Evolutionary conservation across 2,888 invertebrate genomes (phyloP), one percentile per base, ranked within the genome.

Genomic region (Hermodice carunculata): DNA sequence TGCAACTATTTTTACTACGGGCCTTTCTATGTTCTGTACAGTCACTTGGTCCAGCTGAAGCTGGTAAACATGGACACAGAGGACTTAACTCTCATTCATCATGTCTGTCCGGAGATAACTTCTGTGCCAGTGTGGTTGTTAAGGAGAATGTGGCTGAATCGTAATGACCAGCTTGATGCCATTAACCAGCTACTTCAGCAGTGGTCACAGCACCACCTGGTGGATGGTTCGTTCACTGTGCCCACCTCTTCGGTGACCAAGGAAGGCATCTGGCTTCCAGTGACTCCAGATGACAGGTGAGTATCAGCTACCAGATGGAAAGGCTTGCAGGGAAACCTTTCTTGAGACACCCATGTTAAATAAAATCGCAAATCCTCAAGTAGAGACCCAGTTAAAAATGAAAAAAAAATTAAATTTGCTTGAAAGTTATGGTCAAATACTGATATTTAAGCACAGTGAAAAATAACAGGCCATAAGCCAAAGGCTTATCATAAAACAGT

Each of bases 1-100:
- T 84, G 84, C 62, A 81, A 81, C 52, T 76, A 75, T 28, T 81
- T 77, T 52, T 78, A 69, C 61, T 66, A 78, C 3, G 84, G 84
- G 5, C 84, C 83, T 3, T 75, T 82, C 67, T 76, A 80, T 61
- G 74, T 81, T 46, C 66, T 79, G 26, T 76, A 81, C n/a, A 81
- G 79, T 61, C 68, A 71, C 28, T 77, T 76, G 67, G 69, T 78
- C n/a, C 69, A 77, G 49, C 53, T 74, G 24, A 73, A 79, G 57
- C 61, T 81, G 34, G 72, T 71, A 5, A 73, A 73, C 19, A 40
- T 73, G 22, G 74, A 76, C 52, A 63, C 19, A 0, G 46, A 46
- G 46, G 28, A 46, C 24, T 28, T 46, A 17, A n/a, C 24, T 11
- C 24, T 11, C 3, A 46, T 46, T 28, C 46, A 46, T n/a, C 46